These are phyloP conservation scores for Caradrina kadenii DNA, from an alignment of 2,888 invertebrate species.

Conservation along the genomic window DNA sequence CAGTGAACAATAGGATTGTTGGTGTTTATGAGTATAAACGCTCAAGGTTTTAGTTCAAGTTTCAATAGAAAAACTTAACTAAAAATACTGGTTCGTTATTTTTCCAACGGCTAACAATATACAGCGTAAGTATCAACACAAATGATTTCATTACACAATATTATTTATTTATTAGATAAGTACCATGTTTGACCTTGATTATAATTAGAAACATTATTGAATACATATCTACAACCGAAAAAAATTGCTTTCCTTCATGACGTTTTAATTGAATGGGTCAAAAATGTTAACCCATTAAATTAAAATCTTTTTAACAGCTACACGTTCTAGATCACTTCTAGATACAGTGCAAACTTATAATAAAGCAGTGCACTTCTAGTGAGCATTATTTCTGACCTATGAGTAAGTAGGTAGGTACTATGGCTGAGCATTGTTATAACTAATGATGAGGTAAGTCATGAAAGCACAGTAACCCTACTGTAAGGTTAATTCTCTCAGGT, in stretches of 20 bases:
- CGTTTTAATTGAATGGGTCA: conserved; percentile 29
- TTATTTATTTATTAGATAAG: conserved; percentile 10
- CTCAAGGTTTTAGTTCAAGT: conserved; percentile 47
- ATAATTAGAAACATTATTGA: conserved; percentile 31
- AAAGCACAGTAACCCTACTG: conserved; percentile 1
- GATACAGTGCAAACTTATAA: neutral
- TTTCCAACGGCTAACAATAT: conserved; percentile 4
- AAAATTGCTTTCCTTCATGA: conserved; percentile 16
- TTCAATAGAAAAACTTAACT: conserved; percentile 29
- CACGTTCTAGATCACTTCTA: too few relatives aligned
- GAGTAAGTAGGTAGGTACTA: neutral
- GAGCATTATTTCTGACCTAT: conserved; percentile 8
- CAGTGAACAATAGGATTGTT: conserved; percentile 47
- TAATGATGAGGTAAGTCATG: conserved; percentile 24
- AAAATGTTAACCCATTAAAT: neutral
- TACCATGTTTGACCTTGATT: conserved; percentile 54
- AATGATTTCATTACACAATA: conserved; percentile 25
- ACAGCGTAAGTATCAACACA: conserved; percentile 27
- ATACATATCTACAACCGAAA: conserved; percentile 8
- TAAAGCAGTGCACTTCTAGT: neutral
- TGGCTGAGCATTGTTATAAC: neutral
- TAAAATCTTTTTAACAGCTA: neutral
- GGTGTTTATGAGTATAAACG: conserved; percentile 25
- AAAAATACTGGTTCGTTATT: conserved; percentile 9
- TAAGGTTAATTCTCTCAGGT: too few relatives aligned